Evolutionary conservation across 2,888 invertebrate species (phyloP), one percentile per base, ranked within the genome.

Genomic region (Pteria penguin): DNA sequence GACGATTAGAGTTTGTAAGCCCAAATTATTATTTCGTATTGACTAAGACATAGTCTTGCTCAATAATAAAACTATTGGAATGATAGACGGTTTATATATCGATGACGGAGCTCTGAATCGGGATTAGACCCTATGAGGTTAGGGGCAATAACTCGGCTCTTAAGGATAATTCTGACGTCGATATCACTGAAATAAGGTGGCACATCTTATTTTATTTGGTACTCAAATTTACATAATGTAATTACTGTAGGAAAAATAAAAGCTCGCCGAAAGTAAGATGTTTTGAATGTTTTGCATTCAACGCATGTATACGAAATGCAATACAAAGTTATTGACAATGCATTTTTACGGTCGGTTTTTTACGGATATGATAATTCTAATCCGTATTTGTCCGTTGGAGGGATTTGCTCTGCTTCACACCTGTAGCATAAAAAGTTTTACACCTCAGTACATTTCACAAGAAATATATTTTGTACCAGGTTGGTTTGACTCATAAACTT

Each of bases 1-100:
- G 14, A 4, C 24, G 60, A 60, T 60, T 60, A 60, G 27, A 29
- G 4, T 11, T 11, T 60, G 60, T 60, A 60, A 60, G 24, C 24
- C 60, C 27, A 8, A 22, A 3, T 60, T 60, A 60, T 60, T 60
- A 60, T 60, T 11, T 27, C 26, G 60, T 26, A 60, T 60, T 60
- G 60, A 60, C 60, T 60, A 26, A 60, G 24, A 22, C 11, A 4
- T 27, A 29, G 26, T 60, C 27, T 4, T 14, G 11, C 22, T 26
- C 4, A 27, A 27, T 60, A 60, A 60, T 60, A 60, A 60, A 60
- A 60, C 60, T 26, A 22, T 60, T 27, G 24, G 26, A 27, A 60
- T 27, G 27, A 60, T 60, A 11, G 24, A 24, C 22, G 45, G 45
- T 45, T 45, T 45, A 45, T 45, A 45, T 45, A 45, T n/a, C 45